phyloP scores from a whole-genome alignment of 2,113 vertebrate genomes.

The Lophochroa leadbeateri region DNA sequence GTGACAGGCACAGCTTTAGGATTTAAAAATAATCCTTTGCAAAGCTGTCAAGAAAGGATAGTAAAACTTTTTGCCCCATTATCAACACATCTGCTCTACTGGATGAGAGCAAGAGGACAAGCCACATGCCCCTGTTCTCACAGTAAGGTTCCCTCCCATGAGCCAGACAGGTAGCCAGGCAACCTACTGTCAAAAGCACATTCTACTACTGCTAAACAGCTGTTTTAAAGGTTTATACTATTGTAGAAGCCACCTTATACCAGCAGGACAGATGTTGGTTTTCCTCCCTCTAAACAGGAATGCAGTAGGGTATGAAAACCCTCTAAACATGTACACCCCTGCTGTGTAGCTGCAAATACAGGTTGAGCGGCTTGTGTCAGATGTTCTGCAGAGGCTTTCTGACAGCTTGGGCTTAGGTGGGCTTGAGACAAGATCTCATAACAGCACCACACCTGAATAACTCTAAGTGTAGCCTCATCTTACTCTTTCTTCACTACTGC shows the following conservation, averaged over 20 bases:
- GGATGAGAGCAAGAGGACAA: background rate
- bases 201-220: background rate
- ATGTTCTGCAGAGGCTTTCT: background rate
- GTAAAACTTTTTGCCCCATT: background rate
- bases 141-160: background rate
- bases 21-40: background rate
- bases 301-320: background rate
- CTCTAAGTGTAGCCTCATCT: background rate
- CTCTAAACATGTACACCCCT: accelerated
- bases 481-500: background rate
- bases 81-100: background rate
- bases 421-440: background rate
- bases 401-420: background rate
- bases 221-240: background rate
- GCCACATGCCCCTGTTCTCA: background rate
- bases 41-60: background rate
- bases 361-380: background rate
- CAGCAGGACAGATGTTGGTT: background rate
- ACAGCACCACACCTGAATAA: background rate
- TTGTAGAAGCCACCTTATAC: background rate
- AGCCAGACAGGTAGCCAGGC: background rate
- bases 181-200: background rate
- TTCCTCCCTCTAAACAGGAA: background rate
- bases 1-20: background rate
- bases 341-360: background rate